These are phyloP conservation scores for Limnephilus lunatus DNA, from an alignment of 2,888 invertebrate species.

Conservation along the genomic window DNA sequence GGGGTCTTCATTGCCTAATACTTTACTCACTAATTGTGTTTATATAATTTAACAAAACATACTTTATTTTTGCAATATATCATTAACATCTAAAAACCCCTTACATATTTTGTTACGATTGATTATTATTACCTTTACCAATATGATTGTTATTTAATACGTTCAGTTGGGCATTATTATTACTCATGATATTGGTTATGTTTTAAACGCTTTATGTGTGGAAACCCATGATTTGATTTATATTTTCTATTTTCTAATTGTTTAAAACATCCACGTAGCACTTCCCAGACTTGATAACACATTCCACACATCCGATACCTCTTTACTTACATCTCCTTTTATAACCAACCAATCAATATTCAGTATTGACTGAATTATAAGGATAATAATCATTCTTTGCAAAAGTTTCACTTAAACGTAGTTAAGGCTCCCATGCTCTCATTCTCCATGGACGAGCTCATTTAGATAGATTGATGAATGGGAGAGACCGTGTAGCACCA, in stretches of 20 bases:
- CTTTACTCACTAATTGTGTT: slow-evolving; percentile 47
- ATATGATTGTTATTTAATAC: slow-evolving; percentile 59
- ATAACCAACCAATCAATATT: not conserved
- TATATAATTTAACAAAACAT: slow-evolving; percentile 72
- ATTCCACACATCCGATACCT: slow-evolving; percentile 46
- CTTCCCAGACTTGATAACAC: slow-evolving; percentile 54
- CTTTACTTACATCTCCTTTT: slow-evolving; percentile 3
- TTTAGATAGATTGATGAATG: not conserved
- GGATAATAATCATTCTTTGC: not conserved
- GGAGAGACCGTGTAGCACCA: not conserved
- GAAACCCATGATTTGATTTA: slow-evolving; percentile 55
- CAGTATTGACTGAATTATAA: not conserved
- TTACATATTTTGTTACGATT: slow-evolving; percentile 49
- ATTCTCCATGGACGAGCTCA: not conserved
- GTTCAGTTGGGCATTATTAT: slow-evolving; percentile 58
- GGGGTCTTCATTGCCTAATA: slow-evolving; percentile 38
- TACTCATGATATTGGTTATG: slow-evolving; percentile 58
- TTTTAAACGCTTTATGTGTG: slow-evolving; percentile 62
- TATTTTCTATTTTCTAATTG: slow-evolving; percentile 50
- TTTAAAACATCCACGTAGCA: slow-evolving; percentile 60
- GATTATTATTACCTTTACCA: slow-evolving; percentile 54
- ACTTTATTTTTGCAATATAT: slow-evolving; percentile 71
- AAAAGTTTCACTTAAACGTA: not conserved
- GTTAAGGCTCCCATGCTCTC: not conserved
- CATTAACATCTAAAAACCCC: slow-evolving; percentile 66